Evolutionary conservation across 2,888 invertebrate genomes (phyloP).

Genomic region (Ptychoptera albimana): DNA sequence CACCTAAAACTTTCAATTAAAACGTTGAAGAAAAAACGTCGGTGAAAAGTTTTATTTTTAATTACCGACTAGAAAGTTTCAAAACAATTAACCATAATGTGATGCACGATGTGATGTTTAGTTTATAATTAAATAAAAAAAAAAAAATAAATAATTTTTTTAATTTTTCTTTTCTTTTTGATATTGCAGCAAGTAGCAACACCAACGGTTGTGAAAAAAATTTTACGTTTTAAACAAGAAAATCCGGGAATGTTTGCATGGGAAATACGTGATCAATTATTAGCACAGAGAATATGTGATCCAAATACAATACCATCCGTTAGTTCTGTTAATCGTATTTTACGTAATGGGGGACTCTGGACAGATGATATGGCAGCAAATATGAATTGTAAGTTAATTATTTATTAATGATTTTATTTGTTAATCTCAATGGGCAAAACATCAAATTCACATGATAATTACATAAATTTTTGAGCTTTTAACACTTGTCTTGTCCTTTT

Average conservation of each 20-base stretch:
- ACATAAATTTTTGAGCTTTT: too few species aligned
- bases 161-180: not conserved
- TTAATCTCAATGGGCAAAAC: too few species aligned
- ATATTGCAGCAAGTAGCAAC: conserved; percentile 83
- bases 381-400: not conserved
- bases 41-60: too few species aligned
- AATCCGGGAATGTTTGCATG: conserved; percentile 95
- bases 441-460: too few species aligned
- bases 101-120: not conserved
- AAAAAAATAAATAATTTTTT: not conserved
- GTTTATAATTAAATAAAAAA: too few species aligned
- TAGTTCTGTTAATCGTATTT: conserved; percentile 84
- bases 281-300: conserved; percentile 81
- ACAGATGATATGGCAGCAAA: conserved; percentile 41
- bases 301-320: conserved; percentile 84
- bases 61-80: too few species aligned
- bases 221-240: conserved; percentile 83
- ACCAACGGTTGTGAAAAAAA: conserved; percentile 88
- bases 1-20: too few species aligned
- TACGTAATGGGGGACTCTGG: conserved; percentile 76
- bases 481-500: not conserved
- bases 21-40: too few species aligned
- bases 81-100: too few species aligned
- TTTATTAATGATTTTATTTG: not conserved
- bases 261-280: conserved; percentile 84